phyloP scores from a whole-genome alignment of 2,888 invertebrate genomes.

The Andrena minutula region DNA sequence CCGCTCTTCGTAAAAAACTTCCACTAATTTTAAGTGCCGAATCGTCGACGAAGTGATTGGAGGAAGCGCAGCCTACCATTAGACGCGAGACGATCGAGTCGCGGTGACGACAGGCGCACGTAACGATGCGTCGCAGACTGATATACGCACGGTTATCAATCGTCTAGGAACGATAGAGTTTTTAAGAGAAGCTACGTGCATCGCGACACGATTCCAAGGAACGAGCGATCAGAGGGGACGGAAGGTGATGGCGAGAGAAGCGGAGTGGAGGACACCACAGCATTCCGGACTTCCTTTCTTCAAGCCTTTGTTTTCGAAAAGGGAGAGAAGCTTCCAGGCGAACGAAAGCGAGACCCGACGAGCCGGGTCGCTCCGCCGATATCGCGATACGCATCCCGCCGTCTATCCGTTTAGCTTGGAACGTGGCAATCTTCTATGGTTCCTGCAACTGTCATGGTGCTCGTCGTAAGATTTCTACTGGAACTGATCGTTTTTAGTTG shows the following conservation, averaged over 20 bases:
- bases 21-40: slow-evolving; percentile 69
- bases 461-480: slow-evolving; percentile 53
- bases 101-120: slow-evolving; percentile 66
- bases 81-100: slow-evolving; percentile 64
- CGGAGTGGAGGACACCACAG: slow-evolving; percentile 25
- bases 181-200: slow-evolving; percentile 61
- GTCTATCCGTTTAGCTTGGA: slow-evolving; percentile 52
- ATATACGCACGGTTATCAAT: slow-evolving; percentile 71
- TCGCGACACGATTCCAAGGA: slow-evolving; percentile 62
- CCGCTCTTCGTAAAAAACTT: slow-evolving; percentile 64
- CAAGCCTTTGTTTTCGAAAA: slow-evolving; percentile 40
- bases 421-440: slow-evolving; percentile 53
- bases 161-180: slow-evolving; percentile 45
- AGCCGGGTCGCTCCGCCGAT: slow-evolving; percentile 22
- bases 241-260: slow-evolving; percentile 16
- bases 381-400: slow-evolving; percentile 18
- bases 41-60: slow-evolving; percentile 59
- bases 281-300: slow-evolving; percentile 49
- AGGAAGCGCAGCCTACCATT: slow-evolving; percentile 78
- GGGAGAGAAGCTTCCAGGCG: not conserved
- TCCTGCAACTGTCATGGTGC: slow-evolving; percentile 58
- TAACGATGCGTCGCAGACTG: slow-evolving; percentile 76
- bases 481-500: slow-evolving; percentile 54
- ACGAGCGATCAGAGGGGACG: slow-evolving; percentile 24
- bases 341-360: slow-evolving; percentile 9